A percentile compares a stretch with the other conserved stretches of the same genome.
Conservation (phyloP, 1,140 invertebrate genomes). For the Listronotus bonariensis region DNA sequence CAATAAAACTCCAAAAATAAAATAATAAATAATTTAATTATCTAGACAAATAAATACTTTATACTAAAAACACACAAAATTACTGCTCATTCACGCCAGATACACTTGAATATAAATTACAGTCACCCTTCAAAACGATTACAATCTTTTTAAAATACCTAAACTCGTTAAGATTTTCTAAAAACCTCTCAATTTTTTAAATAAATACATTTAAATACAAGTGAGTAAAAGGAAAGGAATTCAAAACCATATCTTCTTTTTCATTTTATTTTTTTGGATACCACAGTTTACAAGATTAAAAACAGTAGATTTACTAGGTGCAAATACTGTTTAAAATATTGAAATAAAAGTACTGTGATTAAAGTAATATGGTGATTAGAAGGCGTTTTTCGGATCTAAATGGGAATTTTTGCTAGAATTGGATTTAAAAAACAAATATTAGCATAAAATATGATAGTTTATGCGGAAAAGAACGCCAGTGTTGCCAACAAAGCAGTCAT, state of each 20-base stretch:
- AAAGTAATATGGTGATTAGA: background rate
- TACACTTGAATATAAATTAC: constrained; percentile 11
- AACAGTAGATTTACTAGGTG: too few relatives aligned
- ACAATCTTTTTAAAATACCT: constrained; percentile 3
- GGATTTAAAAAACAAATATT: background rate
- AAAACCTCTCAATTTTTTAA: background rate
- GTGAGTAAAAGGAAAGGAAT: too few relatives aligned
- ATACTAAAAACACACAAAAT: constrained; percentile 20
- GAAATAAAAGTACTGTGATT: too few relatives aligned
- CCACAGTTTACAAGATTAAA: too few relatives aligned
- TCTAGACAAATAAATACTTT: constrained; percentile 25
- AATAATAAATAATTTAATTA: constrained; percentile 31
- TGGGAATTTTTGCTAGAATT: background rate
- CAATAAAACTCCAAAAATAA: constrained; percentile 13
- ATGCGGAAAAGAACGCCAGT: too few relatives aligned
- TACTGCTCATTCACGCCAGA: background rate
- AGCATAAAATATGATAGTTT: too few relatives aligned
- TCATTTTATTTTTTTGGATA: too few relatives aligned
- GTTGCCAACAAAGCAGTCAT: too few relatives aligned
- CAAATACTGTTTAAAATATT: too few relatives aligned
- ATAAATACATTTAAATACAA: too few relatives aligned
- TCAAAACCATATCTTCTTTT: too few relatives aligned
- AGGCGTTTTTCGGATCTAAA: background rate
- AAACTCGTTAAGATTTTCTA: background rate
- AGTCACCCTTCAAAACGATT: too few relatives aligned